Base-by-base conservation (phyloP, 2,888 invertebrate genomes). In the Papilio protenor region DNA sequence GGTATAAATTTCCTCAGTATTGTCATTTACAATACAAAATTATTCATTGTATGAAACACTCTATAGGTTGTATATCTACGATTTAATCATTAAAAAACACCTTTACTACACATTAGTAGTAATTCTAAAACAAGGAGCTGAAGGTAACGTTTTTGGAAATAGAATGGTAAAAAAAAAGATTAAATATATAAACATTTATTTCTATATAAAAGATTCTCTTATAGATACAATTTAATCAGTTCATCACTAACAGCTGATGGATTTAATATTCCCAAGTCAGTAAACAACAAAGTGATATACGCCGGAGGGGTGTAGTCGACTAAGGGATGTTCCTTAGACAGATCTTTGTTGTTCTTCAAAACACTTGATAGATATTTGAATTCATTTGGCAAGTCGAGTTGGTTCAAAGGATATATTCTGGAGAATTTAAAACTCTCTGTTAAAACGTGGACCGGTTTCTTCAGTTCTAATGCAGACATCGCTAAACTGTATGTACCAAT, bases 391-490 rank as follows among this genome's bases (percentile, higher is more conserved):
- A 99, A 91, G 91, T 99, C 99, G 75, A 96, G 95, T 88, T 99
- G 99, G 92, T 98, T 98, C 14, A 99, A 93, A 0, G 99, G 99
- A 91, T 97, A 99, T 80, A 98, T 95, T 80, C 99, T 95, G 0
- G 98, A 97, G 94, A 99, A 99, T 92, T 99, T 99, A 89, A 99
- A 99, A 90, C 99, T 99, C 91, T 99, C 99, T 0, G 99, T 97
- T 33, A 99, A 94, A 0, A 99, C 99, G 90, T 99, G 99, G 77
- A 99, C 97, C 0, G 99, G 98, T 88, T 99, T 99, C 86, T 99
- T 98, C 92, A 98, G 96, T 93, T 97, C 97, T 81, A 96, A 95
- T 0, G 98, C 98, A 87, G 98, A 97, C 84, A 98, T 95, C 5
- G 97, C 98, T 94, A 98, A 95, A 4, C 97, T 96, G 87, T 97